Evolutionary conservation across 2,888 invertebrate genomes (phyloP).

Genomic region (Dynastes maya): DNA sequence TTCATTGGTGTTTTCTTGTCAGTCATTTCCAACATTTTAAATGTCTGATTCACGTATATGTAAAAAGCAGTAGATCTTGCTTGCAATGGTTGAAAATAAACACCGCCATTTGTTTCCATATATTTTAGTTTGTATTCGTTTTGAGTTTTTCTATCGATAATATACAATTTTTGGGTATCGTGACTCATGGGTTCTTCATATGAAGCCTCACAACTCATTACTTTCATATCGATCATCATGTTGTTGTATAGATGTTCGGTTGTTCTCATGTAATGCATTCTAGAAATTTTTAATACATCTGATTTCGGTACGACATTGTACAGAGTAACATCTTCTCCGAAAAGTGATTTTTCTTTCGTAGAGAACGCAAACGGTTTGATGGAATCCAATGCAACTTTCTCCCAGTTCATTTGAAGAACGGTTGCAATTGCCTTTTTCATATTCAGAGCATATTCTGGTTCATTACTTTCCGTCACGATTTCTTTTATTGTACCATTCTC

Average conservation of each 20-base stretch:
- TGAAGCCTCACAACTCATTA: conserved; percentile 61
- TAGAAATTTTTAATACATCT: conserved; percentile 62
- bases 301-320: conserved; percentile 63
- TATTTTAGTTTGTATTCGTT: conserved; percentile 49
- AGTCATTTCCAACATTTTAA: conserved; percentile 61
- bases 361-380: conserved; percentile 62
- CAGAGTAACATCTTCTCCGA: conserved; percentile 65
- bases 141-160: conserved; percentile 26
- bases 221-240: conserved; percentile 60
- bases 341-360: conserved; percentile 66
- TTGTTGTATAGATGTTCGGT: conserved; percentile 61
- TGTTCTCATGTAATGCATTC: conserved; percentile 61
- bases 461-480: conserved; percentile 62
- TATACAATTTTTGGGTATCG: conserved; percentile 60
- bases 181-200: conserved; percentile 61
- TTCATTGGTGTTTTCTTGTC: conserved; percentile 53
- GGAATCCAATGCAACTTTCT: conserved; percentile 57
- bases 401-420: conserved; percentile 67
- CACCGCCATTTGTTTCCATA: conserved; percentile 60
- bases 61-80: conserved; percentile 65
- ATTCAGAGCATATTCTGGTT: conserved; percentile 67
- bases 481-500: conserved; percentile 62
- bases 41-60: conserved; percentile 68
- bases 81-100: conserved; percentile 60
- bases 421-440: conserved; percentile 69